Conservation (phyloP, 1,140 invertebrate genomes). For the Conopomorpha cramerella region DNA sequence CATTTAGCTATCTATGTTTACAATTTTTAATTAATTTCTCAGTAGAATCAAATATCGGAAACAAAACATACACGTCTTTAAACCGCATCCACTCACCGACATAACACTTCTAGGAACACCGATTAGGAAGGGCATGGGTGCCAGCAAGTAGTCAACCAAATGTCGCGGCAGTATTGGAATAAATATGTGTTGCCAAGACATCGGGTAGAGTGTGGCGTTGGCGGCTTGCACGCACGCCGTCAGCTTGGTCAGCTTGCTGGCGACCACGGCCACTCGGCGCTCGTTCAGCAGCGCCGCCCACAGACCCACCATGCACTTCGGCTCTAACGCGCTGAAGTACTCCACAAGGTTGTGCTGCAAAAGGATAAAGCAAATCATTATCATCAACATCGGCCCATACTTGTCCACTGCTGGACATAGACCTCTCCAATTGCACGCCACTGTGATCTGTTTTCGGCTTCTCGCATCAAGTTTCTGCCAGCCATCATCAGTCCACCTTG, state of each 20-base stretch:
- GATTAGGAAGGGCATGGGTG: slow-evolving; percentile 95
- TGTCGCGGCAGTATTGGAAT: slow-evolving; percentile 90
- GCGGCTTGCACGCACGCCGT: slow-evolving; percentile 94
- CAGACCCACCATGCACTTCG: slow-evolving; percentile 90
- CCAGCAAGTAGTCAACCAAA: slow-evolving; percentile 87
- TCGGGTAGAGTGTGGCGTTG: slow-evolving; percentile 92
- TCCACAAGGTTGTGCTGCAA: too few relatives aligned
- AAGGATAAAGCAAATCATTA: too few relatives aligned
- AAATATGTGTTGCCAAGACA: slow-evolving; percentile 98
- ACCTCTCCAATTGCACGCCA: too few relatives aligned
- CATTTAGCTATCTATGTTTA: too few relatives aligned
- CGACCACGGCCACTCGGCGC: slow-evolving; percentile 88
- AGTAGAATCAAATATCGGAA: too few relatives aligned
- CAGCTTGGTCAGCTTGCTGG: slow-evolving; percentile 81
- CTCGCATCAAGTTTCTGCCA: too few relatives aligned
- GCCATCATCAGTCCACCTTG: too few relatives aligned
- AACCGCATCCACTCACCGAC: slow-evolving; percentile 68
- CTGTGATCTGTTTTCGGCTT: too few relatives aligned
- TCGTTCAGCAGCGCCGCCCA: slow-evolving; percentile 95
- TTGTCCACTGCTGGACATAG: too few relatives aligned
- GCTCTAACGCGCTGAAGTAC: slow-evolving; percentile 93
- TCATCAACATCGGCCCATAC: too few relatives aligned
- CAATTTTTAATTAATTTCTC: too few relatives aligned
- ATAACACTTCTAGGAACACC: slow-evolving; percentile 85
- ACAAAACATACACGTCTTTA: too few relatives aligned